Percentiles rank a stretch among this genome's conserved stretches.
These are phyloP conservation scores for Chionoecetes opilio DNA, from an alignment of 1,140 invertebrate species.

Conservation along the genomic window DNA sequence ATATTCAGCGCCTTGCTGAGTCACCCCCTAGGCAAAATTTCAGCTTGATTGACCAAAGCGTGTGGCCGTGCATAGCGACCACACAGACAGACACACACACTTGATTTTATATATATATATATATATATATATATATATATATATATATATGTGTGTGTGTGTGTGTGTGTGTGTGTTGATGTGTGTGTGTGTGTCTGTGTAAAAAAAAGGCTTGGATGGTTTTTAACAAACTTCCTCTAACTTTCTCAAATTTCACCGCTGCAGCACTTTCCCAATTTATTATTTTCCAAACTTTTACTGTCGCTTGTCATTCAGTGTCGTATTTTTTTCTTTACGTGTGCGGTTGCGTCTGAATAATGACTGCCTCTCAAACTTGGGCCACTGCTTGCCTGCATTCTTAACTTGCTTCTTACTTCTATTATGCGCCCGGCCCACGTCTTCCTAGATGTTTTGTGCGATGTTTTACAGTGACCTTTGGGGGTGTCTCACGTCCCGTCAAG, in stretches of 20 bases:
- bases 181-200: too few species aligned
- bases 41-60: too few species aligned
- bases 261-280: conserved; percentile 3
- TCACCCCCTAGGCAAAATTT: too few species aligned
- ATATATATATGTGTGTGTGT: too few species aligned
- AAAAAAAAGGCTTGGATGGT: neutral
- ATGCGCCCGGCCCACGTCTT: neutral
- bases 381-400: conserved; percentile 59
- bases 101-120: too few species aligned
- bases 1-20: too few species aligned
- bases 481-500: neutral
- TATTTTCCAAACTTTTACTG: neutral
- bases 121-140: too few species aligned
- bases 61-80: too few species aligned
- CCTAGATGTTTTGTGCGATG: neutral
- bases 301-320: conserved; percentile 12
- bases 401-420: conserved; percentile 22
- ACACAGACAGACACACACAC: too few species aligned
- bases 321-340: neutral
- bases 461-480: neutral
- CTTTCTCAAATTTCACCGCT: neutral
- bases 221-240: neutral
- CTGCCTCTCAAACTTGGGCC: neutral
- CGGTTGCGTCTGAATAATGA: neutral
- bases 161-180: too few species aligned